Evolutionary conservation across 2,113 vertebrate species (phyloP).

Genomic region (Mohoua ochrocephala): DNA sequence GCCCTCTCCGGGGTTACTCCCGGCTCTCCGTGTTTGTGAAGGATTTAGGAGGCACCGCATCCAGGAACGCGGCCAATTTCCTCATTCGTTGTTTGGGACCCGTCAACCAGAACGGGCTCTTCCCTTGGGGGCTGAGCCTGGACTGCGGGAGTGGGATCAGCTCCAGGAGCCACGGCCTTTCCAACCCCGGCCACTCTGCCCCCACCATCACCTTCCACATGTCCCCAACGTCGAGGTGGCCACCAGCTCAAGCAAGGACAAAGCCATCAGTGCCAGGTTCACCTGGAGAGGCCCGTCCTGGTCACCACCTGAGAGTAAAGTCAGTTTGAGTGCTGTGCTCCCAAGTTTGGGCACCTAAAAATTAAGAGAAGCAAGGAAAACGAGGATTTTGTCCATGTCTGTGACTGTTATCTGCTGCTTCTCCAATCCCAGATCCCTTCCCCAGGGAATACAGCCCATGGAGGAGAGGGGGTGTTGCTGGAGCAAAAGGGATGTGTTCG

Average conservation of each 20-base stretch:
- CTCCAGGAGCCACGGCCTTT: slow-evolving; percentile 63
- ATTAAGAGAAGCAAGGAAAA: slow-evolving; percentile 38
- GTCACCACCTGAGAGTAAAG: slow-evolving; percentile 75
- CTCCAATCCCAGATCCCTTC: slow-evolving; percentile 66
- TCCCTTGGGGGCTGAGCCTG: slow-evolving; percentile 67
- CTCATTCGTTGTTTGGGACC: slow-evolving; percentile 68
- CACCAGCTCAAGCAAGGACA: slow-evolving; percentile 10
- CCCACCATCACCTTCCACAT: slow-evolving; percentile 72
- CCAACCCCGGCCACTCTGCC: slow-evolving; percentile 69
- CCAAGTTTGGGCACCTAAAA: slow-evolving; percentile 67
- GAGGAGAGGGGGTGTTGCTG: slow-evolving; percentile 75
- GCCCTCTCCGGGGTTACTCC: slow-evolving; percentile 73
- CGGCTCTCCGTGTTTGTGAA: slow-evolving; percentile 75
- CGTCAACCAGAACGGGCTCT: slow-evolving; percentile 55
- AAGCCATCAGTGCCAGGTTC: background rate
- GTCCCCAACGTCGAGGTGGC: slow-evolving; percentile 6
- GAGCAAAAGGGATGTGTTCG: slow-evolving; percentile 66
- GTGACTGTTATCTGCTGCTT: slow-evolving; percentile 75
- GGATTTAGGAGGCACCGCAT: slow-evolving; percentile 61
- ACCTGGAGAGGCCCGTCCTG: slow-evolving; percentile 71
- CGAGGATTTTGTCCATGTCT: slow-evolving; percentile 70
- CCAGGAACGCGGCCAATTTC: slow-evolving; percentile 76
- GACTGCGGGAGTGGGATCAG: slow-evolving; percentile 74
- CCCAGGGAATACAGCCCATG: slow-evolving; percentile 71
- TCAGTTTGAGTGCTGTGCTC: slow-evolving; percentile 67